Evolutionary conservation across 2,797 vertebrate genomes (phyloP).

Genomic region (Neosalanx taihuensis): DNA sequence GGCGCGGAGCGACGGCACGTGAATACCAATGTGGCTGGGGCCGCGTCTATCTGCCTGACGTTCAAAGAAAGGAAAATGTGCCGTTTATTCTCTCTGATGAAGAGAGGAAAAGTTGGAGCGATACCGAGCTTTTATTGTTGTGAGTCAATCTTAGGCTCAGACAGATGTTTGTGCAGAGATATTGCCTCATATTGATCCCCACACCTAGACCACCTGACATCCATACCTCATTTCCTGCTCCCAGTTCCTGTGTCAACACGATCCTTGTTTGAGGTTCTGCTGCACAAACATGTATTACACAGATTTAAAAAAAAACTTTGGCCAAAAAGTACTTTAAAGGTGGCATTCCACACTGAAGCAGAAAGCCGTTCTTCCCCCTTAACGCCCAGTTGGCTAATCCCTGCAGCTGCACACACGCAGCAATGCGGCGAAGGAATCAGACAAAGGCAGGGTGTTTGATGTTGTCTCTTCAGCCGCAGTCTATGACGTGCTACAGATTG

Average conservation of each 20-base stretch:
- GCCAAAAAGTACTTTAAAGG: slow-evolving; percentile 10
- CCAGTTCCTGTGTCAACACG: slow-evolving; percentile 13
- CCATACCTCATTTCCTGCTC: slow-evolving; percentile 24
- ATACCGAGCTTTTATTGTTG: slow-evolving; percentile 17
- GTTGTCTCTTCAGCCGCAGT: not conserved
- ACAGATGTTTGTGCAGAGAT: slow-evolving; percentile 63
- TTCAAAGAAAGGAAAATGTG: slow-evolving; percentile 45
- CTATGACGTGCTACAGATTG: not conserved
- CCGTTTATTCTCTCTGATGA: slow-evolving; percentile 44
- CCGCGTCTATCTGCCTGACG: slow-evolving; percentile 51
- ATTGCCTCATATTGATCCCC: slow-evolving; percentile 40
- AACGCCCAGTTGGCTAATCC: not conserved
- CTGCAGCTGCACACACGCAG: slow-evolving; percentile 19
- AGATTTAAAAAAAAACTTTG: not conserved
- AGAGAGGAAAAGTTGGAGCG: slow-evolving; percentile 49
- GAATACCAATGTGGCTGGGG: slow-evolving; percentile 58
- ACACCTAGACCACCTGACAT: slow-evolving; percentile 30
- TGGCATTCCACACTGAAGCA: not conserved
- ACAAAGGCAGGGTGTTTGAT: slow-evolving; percentile 9
- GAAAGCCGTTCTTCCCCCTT: not conserved
- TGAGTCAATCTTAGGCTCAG: slow-evolving; percentile 40
- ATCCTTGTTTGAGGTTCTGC: slow-evolving; percentile 13
- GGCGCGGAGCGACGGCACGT: slow-evolving; percentile 22
- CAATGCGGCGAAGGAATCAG: slow-evolving; percentile 19
- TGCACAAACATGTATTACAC: not conserved